A percentile compares a stretch with the other conserved stretches of the same genome.
Conservation (phyloP, 2,113 vertebrate genomes). For the Alexandromys fortis region DNA sequence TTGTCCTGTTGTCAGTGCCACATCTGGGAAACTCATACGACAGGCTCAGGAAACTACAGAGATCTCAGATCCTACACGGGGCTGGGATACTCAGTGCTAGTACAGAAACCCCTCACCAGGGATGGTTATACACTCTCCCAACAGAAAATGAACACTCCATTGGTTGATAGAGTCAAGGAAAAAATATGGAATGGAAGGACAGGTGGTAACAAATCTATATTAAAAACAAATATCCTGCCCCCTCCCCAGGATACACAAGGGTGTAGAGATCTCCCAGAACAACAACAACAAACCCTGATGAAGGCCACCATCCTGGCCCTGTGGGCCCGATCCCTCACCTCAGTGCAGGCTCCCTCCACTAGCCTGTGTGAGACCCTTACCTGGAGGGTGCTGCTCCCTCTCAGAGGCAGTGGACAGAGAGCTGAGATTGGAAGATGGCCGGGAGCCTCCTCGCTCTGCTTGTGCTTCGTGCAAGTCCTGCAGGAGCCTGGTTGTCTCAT, state of each 20-base stretch:
- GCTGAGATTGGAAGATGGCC: slow-evolving; percentile 96
- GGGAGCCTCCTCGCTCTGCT: slow-evolving; percentile 93
- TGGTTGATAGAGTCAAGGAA: not conserved
- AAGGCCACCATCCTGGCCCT: not conserved
- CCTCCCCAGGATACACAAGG: not conserved
- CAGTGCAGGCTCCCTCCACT: not conserved
- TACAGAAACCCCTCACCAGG: not conserved
- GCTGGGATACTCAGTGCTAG: not conserved
- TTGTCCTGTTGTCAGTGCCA: not conserved
- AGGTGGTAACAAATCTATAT: not conserved
- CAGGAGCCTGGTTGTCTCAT: slow-evolving; percentile 94
- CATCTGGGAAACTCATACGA: no score
- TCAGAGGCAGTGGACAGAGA: slow-evolving; percentile 97
- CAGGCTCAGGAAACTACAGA: not conserved
- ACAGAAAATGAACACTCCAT: not conserved
- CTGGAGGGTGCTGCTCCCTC: slow-evolving; percentile 95
- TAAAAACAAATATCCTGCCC: not conserved
- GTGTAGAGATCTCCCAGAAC: not conserved
- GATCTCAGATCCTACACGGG: not conserved
- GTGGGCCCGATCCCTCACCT: not conserved
- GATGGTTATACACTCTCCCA: not conserved
- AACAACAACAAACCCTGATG: not conserved
- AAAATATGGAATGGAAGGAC: not conserved
- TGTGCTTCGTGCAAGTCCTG: slow-evolving; percentile 97
- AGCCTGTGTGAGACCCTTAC: slow-evolving; percentile 78